phyloP scores from a whole-genome alignment of 2,113 vertebrate species.

The Chiloscyllium plagiosum region DNA sequence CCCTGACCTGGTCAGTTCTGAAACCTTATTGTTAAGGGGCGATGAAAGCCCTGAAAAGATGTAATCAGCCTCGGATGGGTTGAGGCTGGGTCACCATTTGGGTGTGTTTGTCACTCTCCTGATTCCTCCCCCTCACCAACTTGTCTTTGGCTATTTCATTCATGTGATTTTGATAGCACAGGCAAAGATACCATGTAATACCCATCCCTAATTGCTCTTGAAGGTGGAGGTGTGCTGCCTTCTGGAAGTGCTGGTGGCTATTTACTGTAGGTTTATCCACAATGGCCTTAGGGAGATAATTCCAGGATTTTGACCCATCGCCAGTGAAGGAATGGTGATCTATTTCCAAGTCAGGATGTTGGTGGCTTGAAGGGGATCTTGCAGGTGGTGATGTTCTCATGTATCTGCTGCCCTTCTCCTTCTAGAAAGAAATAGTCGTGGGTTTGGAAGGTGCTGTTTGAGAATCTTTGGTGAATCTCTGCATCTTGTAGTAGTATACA shows the following conservation, averaged over 20 bases:
- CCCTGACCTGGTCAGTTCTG: background rate
- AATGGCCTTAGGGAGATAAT: background rate
- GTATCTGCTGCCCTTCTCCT: background rate
- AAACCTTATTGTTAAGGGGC: background rate
- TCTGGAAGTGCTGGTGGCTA: too few relatives aligned
- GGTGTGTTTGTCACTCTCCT: background rate
- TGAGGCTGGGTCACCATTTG: background rate
- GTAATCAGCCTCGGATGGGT: background rate
- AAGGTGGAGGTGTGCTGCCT: background rate
- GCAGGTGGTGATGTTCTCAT: background rate
- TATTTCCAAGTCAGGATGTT: background rate
- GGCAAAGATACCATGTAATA: background rate
- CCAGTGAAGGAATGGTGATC: background rate
- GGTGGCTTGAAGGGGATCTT: background rate
- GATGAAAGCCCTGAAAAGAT: background rate
- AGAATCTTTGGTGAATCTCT: too few relatives aligned
- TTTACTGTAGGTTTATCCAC: background rate
- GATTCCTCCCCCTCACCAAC: background rate
- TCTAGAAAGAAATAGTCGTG: background rate
- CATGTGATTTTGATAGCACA: background rate
- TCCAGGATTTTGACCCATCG: too few relatives aligned
- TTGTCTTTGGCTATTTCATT: background rate
- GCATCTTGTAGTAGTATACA: too few relatives aligned
- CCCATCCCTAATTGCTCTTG: background rate
- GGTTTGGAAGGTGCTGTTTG: background rate